Evolutionary conservation across 2,113 vertebrate genomes (phyloP).

Genomic region (Porphyrio hochstetteri): DNA sequence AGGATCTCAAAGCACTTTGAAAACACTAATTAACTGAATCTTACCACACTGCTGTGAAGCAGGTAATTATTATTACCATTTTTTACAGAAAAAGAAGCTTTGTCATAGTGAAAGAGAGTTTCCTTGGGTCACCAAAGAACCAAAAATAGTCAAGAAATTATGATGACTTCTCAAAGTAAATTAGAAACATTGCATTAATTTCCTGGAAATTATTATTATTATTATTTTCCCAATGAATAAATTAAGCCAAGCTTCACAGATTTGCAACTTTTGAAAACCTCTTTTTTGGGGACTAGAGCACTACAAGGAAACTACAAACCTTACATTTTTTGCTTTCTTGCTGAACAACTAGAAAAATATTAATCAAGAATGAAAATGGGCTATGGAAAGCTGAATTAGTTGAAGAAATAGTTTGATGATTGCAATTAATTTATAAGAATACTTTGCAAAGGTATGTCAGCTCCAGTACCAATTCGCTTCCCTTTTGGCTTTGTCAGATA

Average conservation of each 20-base stretch:
- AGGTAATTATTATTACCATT: slow-evolving; percentile 59
- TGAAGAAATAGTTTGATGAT: slow-evolving; percentile 20
- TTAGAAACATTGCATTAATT: slow-evolving; percentile 8
- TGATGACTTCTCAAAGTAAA: slow-evolving; percentile 31
- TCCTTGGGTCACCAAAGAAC: slow-evolving; percentile 28
- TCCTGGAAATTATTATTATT: not conserved
- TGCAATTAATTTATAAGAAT: slow-evolving; percentile 23
- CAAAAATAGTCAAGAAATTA: slow-evolving; percentile 30
- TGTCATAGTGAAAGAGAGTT: slow-evolving; percentile 27
- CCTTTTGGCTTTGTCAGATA: not conserved
- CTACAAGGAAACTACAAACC: not conserved
- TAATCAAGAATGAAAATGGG: slow-evolving; percentile 20
- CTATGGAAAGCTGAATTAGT: slow-evolving; percentile 6
- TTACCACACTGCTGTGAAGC: slow-evolving; percentile 47
- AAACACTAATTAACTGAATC: slow-evolving; percentile 66
- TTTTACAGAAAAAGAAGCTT: slow-evolving; percentile 28
- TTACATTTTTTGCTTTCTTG: slow-evolving; percentile 9
- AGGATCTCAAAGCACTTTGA: slow-evolving; percentile 69
- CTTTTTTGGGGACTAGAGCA: not conserved
- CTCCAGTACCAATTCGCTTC: not conserved
- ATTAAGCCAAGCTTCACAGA: not conserved
- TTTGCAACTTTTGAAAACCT: slow-evolving; percentile 3
- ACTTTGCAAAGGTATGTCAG: not conserved
- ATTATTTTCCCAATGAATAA: not conserved
- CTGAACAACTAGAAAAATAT: slow-evolving; percentile 27